Percentiles rank a stretch among this genome's conserved stretches.
These are phyloP conservation scores for Lucinisca nassula DNA, from an alignment of 2,888 invertebrate genomes.

Conservation along the genomic window DNA sequence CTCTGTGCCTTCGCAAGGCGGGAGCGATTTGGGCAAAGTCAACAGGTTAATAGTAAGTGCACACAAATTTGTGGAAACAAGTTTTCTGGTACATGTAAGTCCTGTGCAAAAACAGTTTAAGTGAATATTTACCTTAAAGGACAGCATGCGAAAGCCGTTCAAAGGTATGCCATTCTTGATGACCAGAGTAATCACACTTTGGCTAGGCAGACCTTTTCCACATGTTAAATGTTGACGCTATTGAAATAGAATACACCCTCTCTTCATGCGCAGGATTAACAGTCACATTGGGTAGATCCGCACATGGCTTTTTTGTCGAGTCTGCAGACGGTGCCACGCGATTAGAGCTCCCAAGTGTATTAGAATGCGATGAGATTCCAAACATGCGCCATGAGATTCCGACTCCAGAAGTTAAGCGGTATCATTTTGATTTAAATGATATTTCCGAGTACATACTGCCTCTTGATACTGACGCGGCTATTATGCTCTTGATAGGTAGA, in stretches of 20 bases:
- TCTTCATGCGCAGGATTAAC: too few relatives aligned
- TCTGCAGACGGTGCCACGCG: slow-evolving; percentile 19
- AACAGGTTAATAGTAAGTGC: neutral
- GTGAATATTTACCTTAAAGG: neutral
- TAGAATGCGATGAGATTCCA: slow-evolving; percentile 58
- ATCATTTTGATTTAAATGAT: slow-evolving; percentile 35
- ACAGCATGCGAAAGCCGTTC: neutral
- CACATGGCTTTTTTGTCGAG: too few relatives aligned
- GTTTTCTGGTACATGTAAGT: slow-evolving; percentile 2
- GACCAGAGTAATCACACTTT: too few relatives aligned
- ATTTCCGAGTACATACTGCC: slow-evolving; percentile 39
- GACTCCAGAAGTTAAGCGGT: slow-evolving; percentile 29
- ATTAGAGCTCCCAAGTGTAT: slow-evolving; percentile 35
- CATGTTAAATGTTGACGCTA: too few relatives aligned
- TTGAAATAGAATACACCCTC: too few relatives aligned
- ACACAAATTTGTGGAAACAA: neutral
- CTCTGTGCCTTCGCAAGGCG: neutral
- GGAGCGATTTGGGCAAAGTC: neutral
- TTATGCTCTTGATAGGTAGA: slow-evolving; percentile 51
- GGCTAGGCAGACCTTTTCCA: too few relatives aligned
- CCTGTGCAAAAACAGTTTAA: neutral
- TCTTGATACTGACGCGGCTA: slow-evolving; percentile 13
- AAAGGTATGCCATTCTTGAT: neutral
- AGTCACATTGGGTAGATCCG: too few relatives aligned
- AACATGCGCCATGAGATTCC: slow-evolving; percentile 44